A percentile compares a stretch with the other conserved stretches of the same genome.
These are phyloP conservation scores for Clamator glandarius DNA, from an alignment of 2,797 vertebrate genomes.

Conservation along the genomic window DNA sequence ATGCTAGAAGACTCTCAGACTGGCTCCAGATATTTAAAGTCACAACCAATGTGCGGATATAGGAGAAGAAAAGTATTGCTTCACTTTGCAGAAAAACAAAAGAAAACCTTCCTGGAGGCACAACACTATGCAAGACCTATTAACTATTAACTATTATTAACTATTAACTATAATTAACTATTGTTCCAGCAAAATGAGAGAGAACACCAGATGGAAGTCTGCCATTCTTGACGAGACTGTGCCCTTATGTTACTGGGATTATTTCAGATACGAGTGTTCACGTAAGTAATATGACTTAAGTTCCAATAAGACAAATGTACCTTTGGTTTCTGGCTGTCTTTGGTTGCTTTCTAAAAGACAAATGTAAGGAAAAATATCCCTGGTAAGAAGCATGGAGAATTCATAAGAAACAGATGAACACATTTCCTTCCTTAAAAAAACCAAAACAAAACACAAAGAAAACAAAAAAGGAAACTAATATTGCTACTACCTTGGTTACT, in stretches of 20 bases:
- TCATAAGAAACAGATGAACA: conserved; percentile 24
- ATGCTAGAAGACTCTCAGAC: neutral
- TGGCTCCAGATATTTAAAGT: conserved; percentile 1
- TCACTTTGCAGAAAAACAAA: neutral
- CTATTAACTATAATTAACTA: no score
- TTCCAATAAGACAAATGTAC: neutral
- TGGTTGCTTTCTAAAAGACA: conserved; percentile 4
- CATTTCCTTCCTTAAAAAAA: neutral
- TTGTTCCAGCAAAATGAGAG: neutral
- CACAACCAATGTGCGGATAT: fast-evolving
- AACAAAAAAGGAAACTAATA: neutral
- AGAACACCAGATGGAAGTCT: neutral
- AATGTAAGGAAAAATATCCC: neutral
- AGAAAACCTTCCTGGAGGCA: neutral
- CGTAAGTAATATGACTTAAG: neutral
- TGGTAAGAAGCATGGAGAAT: neutral
- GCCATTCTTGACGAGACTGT: neutral
- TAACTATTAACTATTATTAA: no score
- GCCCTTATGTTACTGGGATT: neutral
- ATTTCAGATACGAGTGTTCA: neutral
- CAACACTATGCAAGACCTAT: neutral
- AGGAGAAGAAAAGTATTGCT: neutral
- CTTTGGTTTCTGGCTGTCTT: neutral
- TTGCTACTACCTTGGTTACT: conserved; percentile 28
- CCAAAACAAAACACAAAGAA: no score